phyloP scores from a whole-genome alignment of 2,113 vertebrate genomes.

The Phodopus roborovskii region DNA sequence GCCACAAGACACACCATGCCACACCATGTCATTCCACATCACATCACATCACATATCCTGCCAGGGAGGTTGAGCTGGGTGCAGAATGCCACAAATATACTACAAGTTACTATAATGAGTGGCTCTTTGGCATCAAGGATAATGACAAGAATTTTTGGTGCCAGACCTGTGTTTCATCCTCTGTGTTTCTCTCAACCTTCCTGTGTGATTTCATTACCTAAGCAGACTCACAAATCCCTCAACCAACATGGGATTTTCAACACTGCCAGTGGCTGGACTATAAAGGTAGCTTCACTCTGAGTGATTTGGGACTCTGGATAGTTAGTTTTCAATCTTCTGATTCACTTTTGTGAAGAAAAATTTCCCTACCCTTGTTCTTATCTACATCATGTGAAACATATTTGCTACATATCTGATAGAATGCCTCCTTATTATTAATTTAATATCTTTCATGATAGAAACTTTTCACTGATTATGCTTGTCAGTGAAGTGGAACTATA shows the following conservation, averaged over 20 bases:
- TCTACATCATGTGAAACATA: background rate
- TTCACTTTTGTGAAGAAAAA: background rate
- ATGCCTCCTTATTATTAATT: background rate
- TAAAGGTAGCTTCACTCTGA: rapidly evolving
- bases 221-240: background rate
- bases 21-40: too few relatives aligned
- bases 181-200: rapidly evolving
- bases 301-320: background rate
- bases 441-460: background rate
- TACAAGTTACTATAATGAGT: rapidly evolving
- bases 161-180: background rate
- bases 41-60: background rate
- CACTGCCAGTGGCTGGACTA: background rate
- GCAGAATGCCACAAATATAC: rapidly evolving
- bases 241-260: background rate
- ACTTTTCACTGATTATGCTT: background rate
- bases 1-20: background rate
- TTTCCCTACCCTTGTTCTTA: background rate
- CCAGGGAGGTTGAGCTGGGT: rapidly evolving
- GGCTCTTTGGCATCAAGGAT: too few relatives aligned
- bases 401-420: background rate
- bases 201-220: too few relatives aligned
- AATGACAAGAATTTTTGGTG: background rate
- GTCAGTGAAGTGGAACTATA: background rate
- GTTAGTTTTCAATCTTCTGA: background rate